Base-by-base conservation (phyloP, 2,113 vertebrate species). In the Cyanoderma ruficeps region DNA sequence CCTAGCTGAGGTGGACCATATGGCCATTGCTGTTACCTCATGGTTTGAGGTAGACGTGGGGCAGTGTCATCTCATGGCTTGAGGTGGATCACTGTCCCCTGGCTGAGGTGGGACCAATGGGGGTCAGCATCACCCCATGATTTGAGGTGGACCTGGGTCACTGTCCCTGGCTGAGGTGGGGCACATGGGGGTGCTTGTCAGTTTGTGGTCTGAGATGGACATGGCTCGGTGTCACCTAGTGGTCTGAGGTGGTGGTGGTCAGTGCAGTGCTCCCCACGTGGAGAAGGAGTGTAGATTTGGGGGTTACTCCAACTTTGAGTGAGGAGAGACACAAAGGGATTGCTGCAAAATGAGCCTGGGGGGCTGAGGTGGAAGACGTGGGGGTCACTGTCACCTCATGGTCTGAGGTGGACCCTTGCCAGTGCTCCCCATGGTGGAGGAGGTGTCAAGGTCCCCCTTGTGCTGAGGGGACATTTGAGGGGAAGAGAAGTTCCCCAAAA, bases 191-290 rank as follows among this genome's bases (percentile, higher is more conserved):
- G 6, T 44, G 72, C 5, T 49, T 50, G 37, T 52, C 68, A 44
- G 8, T 37, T 49, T 15, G 21, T 57, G 35, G 22, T 56, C 25
- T 80, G 42, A 44, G 50, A 19, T 88, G 50, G 42, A 27, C 57
- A 1, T 56, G 24, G 65, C 30, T 55, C 65, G 20, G 47, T 63
- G 50, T 80, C 42, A 28, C 18, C 50, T 59, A 11, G 0, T 79
- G 46, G 24, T 59, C 30, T 44, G 30, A 65, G 46, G n/a, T 65
- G n/a, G 24, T 77, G 1, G 1, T 83, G 74, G n/a, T 71, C 69
- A 39, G 25, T 59, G 47, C 0, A 0, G 6, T 72, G 64, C 25
- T 41, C 28, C 31, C 55, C 11, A 33, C 3, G 1, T 37, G 33
- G 20, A 64, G 47, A 30, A 52, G 18, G 10, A 77, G 25, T n/a